Percentiles rank a stretch among this genome's conserved stretches.
Evolutionary conservation across 1,140 invertebrate genomes (phyloP).

Genomic region (Ips nitidus): DNA sequence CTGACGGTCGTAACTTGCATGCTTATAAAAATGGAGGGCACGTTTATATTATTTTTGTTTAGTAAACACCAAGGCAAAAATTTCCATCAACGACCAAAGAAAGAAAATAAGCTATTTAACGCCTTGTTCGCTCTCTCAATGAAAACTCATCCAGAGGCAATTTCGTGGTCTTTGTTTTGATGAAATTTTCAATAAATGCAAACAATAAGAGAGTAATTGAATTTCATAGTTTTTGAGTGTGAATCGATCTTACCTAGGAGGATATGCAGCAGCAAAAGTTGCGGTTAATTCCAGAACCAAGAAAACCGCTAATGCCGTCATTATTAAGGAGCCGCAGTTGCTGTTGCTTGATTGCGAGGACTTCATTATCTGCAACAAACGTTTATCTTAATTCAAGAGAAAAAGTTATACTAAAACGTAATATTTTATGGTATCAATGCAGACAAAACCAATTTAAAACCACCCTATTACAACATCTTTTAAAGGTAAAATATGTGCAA

Average conservation of each 20-base stretch:
- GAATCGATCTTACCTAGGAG: conserved; percentile 35
- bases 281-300: conserved; percentile 38
- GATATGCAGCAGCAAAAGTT: conserved; percentile 39
- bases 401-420: conserved; percentile 4
- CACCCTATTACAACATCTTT: background rate
- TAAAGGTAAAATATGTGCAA: background rate
- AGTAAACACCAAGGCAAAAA: background rate
- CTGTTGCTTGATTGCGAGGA: conserved; percentile 28
- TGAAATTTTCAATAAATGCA: too few species aligned
- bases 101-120: background rate
- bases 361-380: conserved; percentile 39
- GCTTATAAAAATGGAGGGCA: background rate
- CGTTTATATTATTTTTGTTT: background rate
- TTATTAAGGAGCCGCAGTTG: conserved; percentile 30
- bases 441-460: background rate
- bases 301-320: conserved; percentile 32
- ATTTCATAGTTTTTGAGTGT: background rate
- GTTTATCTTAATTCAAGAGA: conserved; percentile 11
- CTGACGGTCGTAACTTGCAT: too few species aligned
- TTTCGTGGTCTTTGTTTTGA: too few species aligned
- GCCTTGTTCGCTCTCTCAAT: background rate
- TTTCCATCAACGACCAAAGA: background rate
- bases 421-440: background rate
- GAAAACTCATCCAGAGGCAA: background rate
- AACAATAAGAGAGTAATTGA: too few species aligned